phyloP scores from a whole-genome alignment of 2,113 vertebrate genomes.

The Falco punctatus region DNA sequence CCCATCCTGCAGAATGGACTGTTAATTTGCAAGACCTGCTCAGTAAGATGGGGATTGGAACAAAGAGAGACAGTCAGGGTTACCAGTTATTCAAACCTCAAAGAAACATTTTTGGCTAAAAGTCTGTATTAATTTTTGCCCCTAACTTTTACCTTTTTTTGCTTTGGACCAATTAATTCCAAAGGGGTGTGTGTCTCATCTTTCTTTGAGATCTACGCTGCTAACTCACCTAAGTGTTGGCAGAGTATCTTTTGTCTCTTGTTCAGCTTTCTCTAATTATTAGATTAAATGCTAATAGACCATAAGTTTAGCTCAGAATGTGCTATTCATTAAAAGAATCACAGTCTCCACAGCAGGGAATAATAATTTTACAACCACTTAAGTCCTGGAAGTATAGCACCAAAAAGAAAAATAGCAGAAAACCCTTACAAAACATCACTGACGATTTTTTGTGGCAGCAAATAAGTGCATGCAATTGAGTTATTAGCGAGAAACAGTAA shows the following conservation, averaged over 20 bases:
- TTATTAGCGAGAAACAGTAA: neutral
- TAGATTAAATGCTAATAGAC: neutral
- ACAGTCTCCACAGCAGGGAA: neutral
- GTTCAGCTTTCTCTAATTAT: neutral
- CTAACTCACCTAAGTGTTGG: neutral
- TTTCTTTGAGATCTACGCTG: neutral
- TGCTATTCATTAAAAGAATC: neutral
- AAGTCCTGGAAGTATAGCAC: neutral
- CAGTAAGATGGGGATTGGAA: neutral
- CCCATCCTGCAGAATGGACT: neutral
- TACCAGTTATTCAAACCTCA: neutral
- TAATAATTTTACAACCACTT: neutral
- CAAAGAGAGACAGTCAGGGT: neutral
- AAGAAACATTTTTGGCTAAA: neutral
- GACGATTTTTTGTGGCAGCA: neutral
- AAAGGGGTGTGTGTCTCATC: neutral
- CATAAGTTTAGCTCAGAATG: neutral
- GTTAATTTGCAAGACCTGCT: neutral
- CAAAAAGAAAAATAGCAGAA: neutral
- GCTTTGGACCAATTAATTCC: neutral
- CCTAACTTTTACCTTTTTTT: neutral
- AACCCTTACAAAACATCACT: neutral
- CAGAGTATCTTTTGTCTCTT: neutral
- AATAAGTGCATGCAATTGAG: neutral
- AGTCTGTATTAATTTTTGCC: neutral